Percentiles rank a stretch among this genome's conserved stretches.
Conservation (phyloP, 2,888 invertebrate genomes). For the Eupithecia subumbrata region DNA sequence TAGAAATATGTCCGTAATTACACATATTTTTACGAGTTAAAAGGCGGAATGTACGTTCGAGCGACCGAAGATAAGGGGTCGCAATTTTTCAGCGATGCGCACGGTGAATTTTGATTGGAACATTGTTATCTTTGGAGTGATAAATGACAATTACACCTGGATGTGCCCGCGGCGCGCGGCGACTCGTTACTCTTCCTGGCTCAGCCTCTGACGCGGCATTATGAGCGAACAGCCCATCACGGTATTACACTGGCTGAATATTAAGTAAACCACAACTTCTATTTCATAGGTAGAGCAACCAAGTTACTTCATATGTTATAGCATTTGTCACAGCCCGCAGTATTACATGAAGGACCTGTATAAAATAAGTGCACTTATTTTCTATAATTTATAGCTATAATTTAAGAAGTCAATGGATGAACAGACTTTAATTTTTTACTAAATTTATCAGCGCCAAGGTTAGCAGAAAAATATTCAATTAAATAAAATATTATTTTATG, state of each 20-base stretch:
- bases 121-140: slow-evolving; percentile 52
- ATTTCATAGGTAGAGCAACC: slow-evolving; percentile 23
- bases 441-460: not conserved
- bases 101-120: slow-evolving; percentile 49
- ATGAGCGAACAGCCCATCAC: slow-evolving; percentile 45
- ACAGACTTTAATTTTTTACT: not conserved
- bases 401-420: not conserved
- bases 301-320: slow-evolving; percentile 14
- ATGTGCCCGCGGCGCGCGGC: slow-evolving; percentile 42
- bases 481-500: too few species aligned
- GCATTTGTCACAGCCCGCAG: not conserved
- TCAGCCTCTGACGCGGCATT: slow-evolving; percentile 44
- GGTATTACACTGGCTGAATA: slow-evolving; percentile 45
- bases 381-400: too few species aligned
- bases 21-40: slow-evolving; percentile 53
- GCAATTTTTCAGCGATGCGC: slow-evolving; percentile 48
- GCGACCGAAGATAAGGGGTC: slow-evolving; percentile 43
- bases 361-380: too few species aligned
- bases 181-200: slow-evolving; percentile 46
- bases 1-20: slow-evolving; percentile 59
- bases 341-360: not conserved
- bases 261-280: slow-evolving; percentile 41
- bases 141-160: slow-evolving; percentile 53
- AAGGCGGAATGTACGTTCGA: slow-evolving; percentile 42
- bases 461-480: not conserved